Evolutionary conservation across 2,797 vertebrate species (phyloP).

Genomic region (Sciaenops ocellatus): DNA sequence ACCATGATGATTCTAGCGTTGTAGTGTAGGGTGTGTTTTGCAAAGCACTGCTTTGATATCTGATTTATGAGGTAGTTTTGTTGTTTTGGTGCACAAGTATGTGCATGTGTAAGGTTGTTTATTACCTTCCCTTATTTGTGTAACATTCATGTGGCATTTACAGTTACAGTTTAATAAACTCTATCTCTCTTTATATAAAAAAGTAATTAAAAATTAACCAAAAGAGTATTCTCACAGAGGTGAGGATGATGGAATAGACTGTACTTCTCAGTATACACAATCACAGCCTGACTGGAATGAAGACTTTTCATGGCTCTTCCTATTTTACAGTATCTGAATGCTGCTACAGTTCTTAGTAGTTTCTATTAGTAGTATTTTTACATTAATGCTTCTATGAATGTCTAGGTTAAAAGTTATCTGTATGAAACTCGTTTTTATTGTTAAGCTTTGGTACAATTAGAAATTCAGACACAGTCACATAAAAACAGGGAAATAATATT

Average conservation of each 20-base stretch:
- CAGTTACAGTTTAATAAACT: neutral
- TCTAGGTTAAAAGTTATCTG: neutral
- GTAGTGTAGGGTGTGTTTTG: slow-evolving; percentile 1
- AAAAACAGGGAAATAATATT: neutral
- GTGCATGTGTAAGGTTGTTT: slow-evolving; percentile 10
- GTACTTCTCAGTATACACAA: neutral
- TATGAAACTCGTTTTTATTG: neutral
- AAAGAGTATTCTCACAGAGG: neutral
- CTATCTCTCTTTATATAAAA: neutral
- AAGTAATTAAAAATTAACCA: neutral
- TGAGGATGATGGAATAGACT: neutral
- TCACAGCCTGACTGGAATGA: neutral
- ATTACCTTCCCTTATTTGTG: neutral
- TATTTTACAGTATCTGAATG: neutral
- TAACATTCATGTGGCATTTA: neutral
- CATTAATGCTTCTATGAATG: neutral
- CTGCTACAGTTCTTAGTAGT: neutral
- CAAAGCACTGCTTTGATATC: neutral
- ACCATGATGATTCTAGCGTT: neutral
- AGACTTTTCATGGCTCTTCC: neutral
- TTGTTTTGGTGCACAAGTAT: slow-evolving; percentile 9
- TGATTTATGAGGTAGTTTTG: slow-evolving; percentile 14
- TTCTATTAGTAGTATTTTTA: neutral
- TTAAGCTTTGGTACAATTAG: neutral
- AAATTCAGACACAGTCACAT: neutral